Percentiles rank a stretch among this genome's conserved stretches.
Evolutionary conservation across 2,797 vertebrate genomes (phyloP).

Genomic region (Neosilurus mollespiculum): DNA sequence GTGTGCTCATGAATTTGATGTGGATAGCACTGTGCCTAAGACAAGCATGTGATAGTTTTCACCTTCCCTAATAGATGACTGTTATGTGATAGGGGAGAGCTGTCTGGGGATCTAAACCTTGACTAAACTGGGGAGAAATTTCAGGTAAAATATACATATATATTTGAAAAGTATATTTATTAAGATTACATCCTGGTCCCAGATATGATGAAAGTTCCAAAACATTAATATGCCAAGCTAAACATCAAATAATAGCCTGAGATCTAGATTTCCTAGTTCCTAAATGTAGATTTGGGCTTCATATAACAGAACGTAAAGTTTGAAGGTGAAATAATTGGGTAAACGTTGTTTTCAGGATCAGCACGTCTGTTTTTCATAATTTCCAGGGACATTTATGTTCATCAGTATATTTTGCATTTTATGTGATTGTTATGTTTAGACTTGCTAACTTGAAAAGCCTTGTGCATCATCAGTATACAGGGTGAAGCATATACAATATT

Average conservation of each 20-base stretch:
- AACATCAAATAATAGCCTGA: neutral
- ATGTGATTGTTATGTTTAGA: neutral
- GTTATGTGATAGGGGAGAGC: no score
- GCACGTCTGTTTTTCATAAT: neutral
- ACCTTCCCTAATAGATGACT: no score
- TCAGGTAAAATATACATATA: no score
- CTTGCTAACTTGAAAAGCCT: neutral
- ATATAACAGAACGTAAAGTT: neutral
- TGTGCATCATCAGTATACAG: neutral
- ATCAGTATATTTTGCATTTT: neutral
- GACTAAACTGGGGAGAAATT: no score
- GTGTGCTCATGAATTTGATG: no score
- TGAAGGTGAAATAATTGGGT: neutral
- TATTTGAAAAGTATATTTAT: constrained; percentile 2
- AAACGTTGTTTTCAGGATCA: neutral
- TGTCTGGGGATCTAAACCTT: no score
- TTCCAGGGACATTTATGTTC: no score
- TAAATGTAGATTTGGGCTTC: neutral
- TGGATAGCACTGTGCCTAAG: no score
- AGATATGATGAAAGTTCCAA: neutral
- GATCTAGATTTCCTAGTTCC: neutral
- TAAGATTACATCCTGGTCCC: no score
- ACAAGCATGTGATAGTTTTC: no score
- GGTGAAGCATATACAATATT: neutral
- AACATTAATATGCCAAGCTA: neutral